Percentiles rank a stretch among this genome's conserved stretches.
phyloP scores from a whole-genome alignment of 2,113 vertebrate genomes.

The Muntiacus muntjak region DNA sequence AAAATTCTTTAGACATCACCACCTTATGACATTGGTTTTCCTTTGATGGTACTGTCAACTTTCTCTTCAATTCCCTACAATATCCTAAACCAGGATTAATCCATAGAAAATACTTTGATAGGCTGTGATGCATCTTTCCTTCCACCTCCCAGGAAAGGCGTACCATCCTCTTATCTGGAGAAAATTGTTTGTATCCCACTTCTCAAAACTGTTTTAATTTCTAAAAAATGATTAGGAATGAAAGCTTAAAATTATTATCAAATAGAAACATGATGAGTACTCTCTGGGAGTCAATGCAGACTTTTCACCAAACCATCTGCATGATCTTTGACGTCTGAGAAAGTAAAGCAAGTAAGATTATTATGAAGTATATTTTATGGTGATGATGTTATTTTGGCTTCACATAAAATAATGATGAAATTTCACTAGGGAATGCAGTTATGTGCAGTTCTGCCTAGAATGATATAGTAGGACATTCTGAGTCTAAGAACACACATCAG shows the following conservation, averaged over 20 bases:
- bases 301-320: constrained; percentile 66
- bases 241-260: constrained; percentile 58
- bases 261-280: constrained; percentile 34
- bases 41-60: not conserved
- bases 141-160: not conserved
- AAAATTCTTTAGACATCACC: not conserved
- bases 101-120: not conserved
- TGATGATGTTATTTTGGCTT: constrained; percentile 66
- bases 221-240: constrained; percentile 48
- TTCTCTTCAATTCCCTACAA: not conserved
- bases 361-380: constrained; percentile 61
- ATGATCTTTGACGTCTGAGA: constrained; percentile 64
- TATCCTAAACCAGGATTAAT: not conserved
- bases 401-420: not conserved
- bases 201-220: constrained; percentile 48
- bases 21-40: not conserved
- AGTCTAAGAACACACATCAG: constrained; percentile 46
- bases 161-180: constrained; percentile 43
- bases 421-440: constrained; percentile 30
- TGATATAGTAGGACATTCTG: constrained; percentile 23
- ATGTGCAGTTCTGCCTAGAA: constrained; percentile 9
- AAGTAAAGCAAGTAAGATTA: constrained; percentile 63
- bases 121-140: not conserved
- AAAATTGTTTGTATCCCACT: constrained; percentile 33
- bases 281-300: constrained; percentile 42